phyloP scores from a whole-genome alignment of 2,113 vertebrate genomes.

The Myxocyprinus asiaticus region DNA sequence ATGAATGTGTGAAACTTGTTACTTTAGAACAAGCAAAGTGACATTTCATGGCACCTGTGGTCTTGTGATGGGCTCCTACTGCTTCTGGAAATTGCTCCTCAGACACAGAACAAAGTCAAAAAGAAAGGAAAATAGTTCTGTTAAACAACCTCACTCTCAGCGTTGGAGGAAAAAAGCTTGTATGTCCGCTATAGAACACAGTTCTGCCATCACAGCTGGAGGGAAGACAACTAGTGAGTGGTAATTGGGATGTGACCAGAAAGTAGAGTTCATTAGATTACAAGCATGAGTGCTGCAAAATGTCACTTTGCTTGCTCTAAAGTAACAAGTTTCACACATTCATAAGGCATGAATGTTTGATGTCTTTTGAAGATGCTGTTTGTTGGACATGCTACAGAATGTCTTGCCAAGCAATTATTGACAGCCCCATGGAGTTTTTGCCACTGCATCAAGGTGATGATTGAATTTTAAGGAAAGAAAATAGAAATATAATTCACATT shows the following conservation, averaged over 20 bases:
- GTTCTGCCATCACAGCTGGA: neutral
- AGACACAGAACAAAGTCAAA: conserved; percentile 23
- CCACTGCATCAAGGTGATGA: neutral
- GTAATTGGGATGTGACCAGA: conserved; percentile 30
- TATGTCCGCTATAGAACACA: neutral
- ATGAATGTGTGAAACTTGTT: conserved; percentile 50
- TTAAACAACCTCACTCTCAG: conserved; percentile 12
- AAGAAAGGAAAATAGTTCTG: conserved; percentile 3
- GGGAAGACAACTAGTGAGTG: neutral
- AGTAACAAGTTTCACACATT: conserved; percentile 50
- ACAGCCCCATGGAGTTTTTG: conserved; percentile 7
- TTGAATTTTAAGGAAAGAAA: conserved; percentile 5
- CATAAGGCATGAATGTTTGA: conserved; percentile 8
- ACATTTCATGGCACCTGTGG: conserved; percentile 39
- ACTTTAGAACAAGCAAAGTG: conserved; percentile 35
- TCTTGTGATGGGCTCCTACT: conserved; percentile 24
- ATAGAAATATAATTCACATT: neutral
- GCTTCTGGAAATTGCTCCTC: conserved; percentile 43
- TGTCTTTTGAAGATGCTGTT: conserved; percentile 24
- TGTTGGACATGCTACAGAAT: conserved; percentile 19
- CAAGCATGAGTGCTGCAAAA: conserved; percentile 22
- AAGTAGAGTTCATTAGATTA: conserved; percentile 42
- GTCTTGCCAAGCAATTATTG: conserved; percentile 33
- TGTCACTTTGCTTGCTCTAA: conserved; percentile 36
- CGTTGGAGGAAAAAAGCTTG: neutral